These are phyloP conservation scores for Sitophilus oryzae DNA, from an alignment of 1,140 invertebrate species.

Conservation along the genomic window DNA sequence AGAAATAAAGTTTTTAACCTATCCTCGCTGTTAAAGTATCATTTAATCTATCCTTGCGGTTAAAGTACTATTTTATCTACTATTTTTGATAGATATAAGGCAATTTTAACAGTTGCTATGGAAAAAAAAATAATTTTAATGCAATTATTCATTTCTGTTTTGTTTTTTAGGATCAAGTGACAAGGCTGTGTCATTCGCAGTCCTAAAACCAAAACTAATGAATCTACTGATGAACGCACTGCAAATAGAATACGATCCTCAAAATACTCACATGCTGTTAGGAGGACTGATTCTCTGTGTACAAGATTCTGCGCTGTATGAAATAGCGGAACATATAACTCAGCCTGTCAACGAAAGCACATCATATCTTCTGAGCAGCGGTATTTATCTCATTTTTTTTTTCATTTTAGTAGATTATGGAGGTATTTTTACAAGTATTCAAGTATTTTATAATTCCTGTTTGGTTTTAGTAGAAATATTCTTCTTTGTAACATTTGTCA, in stretches of 20 bases:
- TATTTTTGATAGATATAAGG: too few species aligned
- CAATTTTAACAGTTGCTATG: too few species aligned
- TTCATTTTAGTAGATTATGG: conserved; percentile 4
- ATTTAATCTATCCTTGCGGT: too few species aligned
- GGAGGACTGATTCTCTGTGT: conserved; percentile 74
- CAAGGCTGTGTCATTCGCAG: conserved; percentile 62
- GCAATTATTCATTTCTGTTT: too few species aligned
- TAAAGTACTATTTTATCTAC: too few species aligned
- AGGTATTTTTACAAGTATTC: too few species aligned
- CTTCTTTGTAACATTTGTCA: too few species aligned
- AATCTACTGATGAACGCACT: conserved; percentile 82
- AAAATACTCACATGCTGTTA: conserved; percentile 85
- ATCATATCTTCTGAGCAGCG: conserved; percentile 63
- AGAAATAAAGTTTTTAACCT: too few species aligned
- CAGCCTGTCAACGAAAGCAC: conserved; percentile 53
- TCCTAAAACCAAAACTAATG: conserved; percentile 74
- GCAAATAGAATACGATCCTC: conserved; percentile 77
- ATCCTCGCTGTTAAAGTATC: too few species aligned
- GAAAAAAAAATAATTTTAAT: too few species aligned
- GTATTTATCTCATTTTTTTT: conserved; percentile 43
- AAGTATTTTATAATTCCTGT: too few species aligned
- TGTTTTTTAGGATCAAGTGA: conserved; percentile 29
- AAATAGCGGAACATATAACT: conserved; percentile 62
- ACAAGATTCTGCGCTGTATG: conserved; percentile 73
- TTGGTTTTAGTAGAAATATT: too few species aligned